Evolutionary conservation across 2,113 vertebrate genomes (phyloP).

Genomic region (Varanus salvator): DNA sequence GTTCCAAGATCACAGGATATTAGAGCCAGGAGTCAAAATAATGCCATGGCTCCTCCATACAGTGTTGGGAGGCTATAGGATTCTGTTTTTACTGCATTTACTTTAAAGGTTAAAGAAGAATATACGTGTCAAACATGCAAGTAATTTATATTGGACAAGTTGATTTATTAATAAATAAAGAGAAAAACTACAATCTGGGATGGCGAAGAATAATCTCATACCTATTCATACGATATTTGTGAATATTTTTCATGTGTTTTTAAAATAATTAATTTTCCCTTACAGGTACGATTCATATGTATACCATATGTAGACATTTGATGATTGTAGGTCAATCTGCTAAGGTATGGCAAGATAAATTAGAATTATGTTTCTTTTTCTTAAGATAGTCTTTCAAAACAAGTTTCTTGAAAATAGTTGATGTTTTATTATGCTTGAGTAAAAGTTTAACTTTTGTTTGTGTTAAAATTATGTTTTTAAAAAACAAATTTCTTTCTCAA

Average conservation of each 20-base stretch:
- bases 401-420: background rate
- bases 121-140: background rate
- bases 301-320: conserved; percentile 91
- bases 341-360: conserved; percentile 81
- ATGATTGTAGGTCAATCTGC: conserved; percentile 85
- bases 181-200: background rate
- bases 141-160: background rate
- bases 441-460: background rate
- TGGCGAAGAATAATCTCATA: background rate
- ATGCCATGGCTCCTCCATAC: too few relatives aligned
- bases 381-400: background rate
- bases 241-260: background rate
- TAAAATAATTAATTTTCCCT: conserved; percentile 45
- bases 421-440: background rate
- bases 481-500: background rate
- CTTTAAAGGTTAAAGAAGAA: background rate
- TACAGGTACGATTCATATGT: conserved; percentile 89
- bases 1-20: too few relatives aligned
- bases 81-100: background rate
- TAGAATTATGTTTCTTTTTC: background rate
- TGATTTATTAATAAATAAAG: background rate
- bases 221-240: background rate
- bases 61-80: too few relatives aligned
- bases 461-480: background rate
- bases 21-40: too few relatives aligned